phyloP scores from a whole-genome alignment of 2,113 vertebrate genomes.

The Myotis brandtii region DNA sequence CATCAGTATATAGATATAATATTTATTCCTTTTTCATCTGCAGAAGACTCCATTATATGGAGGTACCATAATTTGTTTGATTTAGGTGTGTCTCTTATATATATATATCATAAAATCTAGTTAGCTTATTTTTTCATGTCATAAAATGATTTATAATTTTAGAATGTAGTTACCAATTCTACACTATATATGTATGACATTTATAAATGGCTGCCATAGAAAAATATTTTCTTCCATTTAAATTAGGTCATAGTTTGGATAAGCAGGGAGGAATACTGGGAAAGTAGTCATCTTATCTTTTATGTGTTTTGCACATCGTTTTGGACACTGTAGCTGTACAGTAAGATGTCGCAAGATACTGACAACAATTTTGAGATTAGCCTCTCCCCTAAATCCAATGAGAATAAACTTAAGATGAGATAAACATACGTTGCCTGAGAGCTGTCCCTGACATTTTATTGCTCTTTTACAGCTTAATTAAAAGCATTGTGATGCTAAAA shows the following conservation, averaged over 20 bases:
- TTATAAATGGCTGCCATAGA: neutral
- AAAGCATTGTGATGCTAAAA: neutral
- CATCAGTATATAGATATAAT: neutral
- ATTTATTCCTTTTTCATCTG: slow-evolving; percentile 24
- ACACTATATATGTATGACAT: neutral
- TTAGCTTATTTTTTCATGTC: slow-evolving; percentile 7
- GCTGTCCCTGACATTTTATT: slow-evolving; percentile 9
- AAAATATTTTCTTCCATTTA: slow-evolving; percentile 16
- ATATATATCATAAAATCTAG: neutral
- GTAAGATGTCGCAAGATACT: neutral
- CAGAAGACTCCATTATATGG: neutral
- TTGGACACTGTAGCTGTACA: neutral
- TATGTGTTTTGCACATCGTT: neutral
- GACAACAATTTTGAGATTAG: neutral
- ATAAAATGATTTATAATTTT: neutral
- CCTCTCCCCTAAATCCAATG: neutral
- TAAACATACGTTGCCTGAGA: neutral
- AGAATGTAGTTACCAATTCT: neutral
- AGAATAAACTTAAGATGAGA: slow-evolving; percentile 28
- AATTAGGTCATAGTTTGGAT: slow-evolving; percentile 12
- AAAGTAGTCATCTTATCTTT: neutral
- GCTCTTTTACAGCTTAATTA: slow-evolving; percentile 1
- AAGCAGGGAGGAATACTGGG: neutral
- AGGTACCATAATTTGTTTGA: neutral
- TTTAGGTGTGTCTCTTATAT: neutral